phyloP scores from a whole-genome alignment of 2,888 invertebrate genomes.

The Orthosia incerta region DNA sequence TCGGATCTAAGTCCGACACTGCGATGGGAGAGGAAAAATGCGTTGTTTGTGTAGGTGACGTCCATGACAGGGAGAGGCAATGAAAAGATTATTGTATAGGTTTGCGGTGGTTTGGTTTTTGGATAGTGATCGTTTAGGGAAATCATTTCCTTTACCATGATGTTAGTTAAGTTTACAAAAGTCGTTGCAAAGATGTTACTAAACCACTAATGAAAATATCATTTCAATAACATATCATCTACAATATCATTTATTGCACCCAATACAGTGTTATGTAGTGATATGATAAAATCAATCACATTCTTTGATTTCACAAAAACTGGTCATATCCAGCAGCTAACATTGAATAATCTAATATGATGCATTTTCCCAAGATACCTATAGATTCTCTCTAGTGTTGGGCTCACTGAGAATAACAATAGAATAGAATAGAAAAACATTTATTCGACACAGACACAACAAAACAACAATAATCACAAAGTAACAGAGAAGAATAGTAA shows the following conservation, averaged over 20 bases:
- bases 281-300: too few species aligned
- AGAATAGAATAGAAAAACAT: too few species aligned
- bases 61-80: conserved; percentile 16
- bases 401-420: not conserved
- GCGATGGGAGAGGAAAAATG: conserved; percentile 35
- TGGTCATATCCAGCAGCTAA: not conserved
- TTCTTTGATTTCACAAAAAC: not conserved
- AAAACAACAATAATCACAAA: too few species aligned
- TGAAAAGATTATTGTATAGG: conserved; percentile 14
- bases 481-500: too few species aligned
- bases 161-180: not conserved
- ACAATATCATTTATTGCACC: too few species aligned
- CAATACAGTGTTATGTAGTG: too few species aligned
- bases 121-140: not conserved
- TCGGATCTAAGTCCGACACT: conserved; percentile 40
- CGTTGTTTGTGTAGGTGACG: conserved; percentile 49
- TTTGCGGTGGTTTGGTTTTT: not conserved
- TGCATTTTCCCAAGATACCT: not conserved
- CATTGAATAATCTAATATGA: not conserved
- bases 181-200: not conserved
- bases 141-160: not conserved
- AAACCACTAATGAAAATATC: too few species aligned
- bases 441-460: too few species aligned
- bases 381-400: not conserved
- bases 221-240: too few species aligned